Conservation (phyloP, 2,797 vertebrate species). For the Clarias fuscus region DNA sequence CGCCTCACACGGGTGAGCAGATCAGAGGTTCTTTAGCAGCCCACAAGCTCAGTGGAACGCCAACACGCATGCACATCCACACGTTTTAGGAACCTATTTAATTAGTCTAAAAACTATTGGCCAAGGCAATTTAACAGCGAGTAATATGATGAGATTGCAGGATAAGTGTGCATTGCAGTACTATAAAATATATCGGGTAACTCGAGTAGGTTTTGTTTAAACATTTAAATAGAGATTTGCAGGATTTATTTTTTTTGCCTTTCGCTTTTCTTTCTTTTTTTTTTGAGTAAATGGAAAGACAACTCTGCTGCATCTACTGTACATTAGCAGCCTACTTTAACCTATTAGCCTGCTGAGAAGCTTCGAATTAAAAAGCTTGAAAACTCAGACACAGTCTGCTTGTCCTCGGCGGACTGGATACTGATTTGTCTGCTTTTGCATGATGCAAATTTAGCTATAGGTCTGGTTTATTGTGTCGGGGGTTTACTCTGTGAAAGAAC, state of each 20-base stretch:
- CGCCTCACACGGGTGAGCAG: neutral
- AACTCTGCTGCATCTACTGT: neutral
- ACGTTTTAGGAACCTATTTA: neutral
- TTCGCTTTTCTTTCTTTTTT: no score
- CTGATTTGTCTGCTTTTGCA: conserved; percentile 25
- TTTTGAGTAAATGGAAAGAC: neutral
- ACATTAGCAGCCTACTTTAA: neutral
- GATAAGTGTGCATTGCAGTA: no score
- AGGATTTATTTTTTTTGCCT: neutral
- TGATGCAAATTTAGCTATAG: neutral
- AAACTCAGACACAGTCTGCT: neutral
- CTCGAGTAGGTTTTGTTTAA: neutral
- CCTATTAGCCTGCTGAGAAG: neutral
- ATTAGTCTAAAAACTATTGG: neutral
- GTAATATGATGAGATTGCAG: neutral
- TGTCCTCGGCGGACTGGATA: neutral
- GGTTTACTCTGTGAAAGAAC: neutral
- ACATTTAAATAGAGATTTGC: neutral
- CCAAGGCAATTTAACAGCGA: neutral
- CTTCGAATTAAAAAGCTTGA: neutral
- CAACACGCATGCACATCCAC: neutral
- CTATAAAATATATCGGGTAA: neutral
- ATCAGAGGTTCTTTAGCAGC: neutral
- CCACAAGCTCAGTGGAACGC: no score
- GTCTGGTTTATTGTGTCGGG: neutral